These are phyloP conservation scores for Echinometra lucunter DNA, from an alignment of 53 echinoderm and acorn worm species.

Conservation along the genomic window DNA sequence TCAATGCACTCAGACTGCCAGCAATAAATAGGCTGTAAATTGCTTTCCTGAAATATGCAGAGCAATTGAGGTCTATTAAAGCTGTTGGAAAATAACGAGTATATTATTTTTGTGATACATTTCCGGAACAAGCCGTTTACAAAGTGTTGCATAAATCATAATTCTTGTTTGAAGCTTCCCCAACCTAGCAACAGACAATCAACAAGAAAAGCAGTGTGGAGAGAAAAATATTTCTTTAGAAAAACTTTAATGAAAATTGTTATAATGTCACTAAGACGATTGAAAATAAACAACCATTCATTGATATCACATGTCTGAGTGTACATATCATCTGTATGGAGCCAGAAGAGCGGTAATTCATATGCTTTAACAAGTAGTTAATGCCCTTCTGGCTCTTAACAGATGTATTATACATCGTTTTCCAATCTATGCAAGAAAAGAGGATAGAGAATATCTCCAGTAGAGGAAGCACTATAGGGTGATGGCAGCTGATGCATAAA, in stretches of 20 bases:
- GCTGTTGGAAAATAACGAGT: background rate
- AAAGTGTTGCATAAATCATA: background rate
- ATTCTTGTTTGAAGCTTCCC: background rate
- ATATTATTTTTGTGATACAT: background rate
- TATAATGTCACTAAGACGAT: too few relatives aligned
- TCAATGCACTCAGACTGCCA: constrained; percentile 4
- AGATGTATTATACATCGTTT: too few relatives aligned
- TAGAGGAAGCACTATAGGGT: background rate
- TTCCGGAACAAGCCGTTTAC: background rate
- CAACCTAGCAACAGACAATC: background rate
- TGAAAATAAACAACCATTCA: too few relatives aligned
- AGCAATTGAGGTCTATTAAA: background rate
- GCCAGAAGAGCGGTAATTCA: too few relatives aligned
- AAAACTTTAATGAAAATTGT: too few relatives aligned
- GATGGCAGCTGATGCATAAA: background rate
- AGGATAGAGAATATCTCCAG: background rate
- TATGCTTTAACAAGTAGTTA: too few relatives aligned
- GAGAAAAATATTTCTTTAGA: background rate
- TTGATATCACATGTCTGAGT: too few relatives aligned
- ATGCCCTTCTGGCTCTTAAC: too few relatives aligned
- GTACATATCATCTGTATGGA: too few relatives aligned
- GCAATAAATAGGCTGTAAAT: background rate
- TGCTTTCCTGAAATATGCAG: too few relatives aligned
- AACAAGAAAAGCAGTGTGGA: background rate
- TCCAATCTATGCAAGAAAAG: background rate